phyloP scores from a whole-genome alignment of 2,797 vertebrate species.

The Nannoperca obscura region DNA sequence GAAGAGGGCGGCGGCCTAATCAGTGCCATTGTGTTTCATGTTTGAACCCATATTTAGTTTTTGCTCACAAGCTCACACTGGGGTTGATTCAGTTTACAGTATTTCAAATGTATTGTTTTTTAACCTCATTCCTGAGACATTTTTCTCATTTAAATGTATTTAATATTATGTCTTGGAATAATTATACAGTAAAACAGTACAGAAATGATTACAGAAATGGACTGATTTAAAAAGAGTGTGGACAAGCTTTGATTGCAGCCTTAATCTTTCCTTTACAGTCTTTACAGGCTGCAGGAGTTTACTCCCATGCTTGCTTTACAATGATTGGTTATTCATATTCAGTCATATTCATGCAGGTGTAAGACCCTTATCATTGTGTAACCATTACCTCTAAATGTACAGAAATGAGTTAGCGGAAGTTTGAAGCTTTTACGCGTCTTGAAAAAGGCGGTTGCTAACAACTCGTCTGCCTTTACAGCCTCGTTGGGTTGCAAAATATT shows the following conservation, averaged over 20 bases:
- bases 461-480: no score
- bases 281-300: no score
- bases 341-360: no score
- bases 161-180: background rate
- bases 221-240: background rate
- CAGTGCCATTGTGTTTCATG: slow-evolving; percentile 23
- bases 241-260: background rate
- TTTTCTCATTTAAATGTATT: background rate
- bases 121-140: background rate
- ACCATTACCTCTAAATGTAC: background rate
- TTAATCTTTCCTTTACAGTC: no score
- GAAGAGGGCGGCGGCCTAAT: slow-evolving; percentile 15
- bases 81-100: no score
- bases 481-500: no score
- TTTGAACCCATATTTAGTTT: background rate
- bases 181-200: background rate
- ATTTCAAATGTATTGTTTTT: no score
- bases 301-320: no score
- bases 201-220: background rate
- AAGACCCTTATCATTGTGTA: background rate
- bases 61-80: background rate
- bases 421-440: no score
- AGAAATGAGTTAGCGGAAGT: no score
- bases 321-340: no score
- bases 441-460: no score